Conservation (phyloP, 2,113 vertebrate species). For the Dipodomys stephensi region DNA sequence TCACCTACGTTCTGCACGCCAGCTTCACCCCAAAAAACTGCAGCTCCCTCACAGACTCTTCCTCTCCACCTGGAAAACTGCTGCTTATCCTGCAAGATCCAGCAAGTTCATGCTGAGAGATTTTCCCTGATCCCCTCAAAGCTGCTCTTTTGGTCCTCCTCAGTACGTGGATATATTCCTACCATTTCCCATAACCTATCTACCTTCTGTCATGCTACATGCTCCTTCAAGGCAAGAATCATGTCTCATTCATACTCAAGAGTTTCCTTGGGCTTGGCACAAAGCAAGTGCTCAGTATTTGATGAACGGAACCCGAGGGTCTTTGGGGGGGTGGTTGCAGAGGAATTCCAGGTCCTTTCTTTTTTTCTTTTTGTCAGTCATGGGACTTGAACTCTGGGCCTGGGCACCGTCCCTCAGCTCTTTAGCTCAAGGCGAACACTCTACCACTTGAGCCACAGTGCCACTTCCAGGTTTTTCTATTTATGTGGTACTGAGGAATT, state of each 20-base stretch:
- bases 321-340: background rate
- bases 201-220: background rate
- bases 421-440: no score
- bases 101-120: background rate
- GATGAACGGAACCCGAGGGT: background rate
- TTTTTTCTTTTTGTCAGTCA: background rate
- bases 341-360: background rate
- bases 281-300: background rate
- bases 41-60: background rate
- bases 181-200: no score
- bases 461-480: no score
- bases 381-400: no score
- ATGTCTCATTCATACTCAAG: background rate
- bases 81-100: background rate
- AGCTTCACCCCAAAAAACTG: background rate
- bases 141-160: background rate
- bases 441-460: no score
- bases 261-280: background rate
- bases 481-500: no score
- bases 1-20: rapidly evolving
- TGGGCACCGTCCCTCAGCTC: no score
- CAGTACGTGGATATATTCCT: no score
- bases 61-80: background rate
- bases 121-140: background rate
- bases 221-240: background rate